Percentiles rank a stretch among this genome's conserved stretches.
Conservation (phyloP, 2,888 invertebrate species). For the Stegana nigrithorax region DNA sequence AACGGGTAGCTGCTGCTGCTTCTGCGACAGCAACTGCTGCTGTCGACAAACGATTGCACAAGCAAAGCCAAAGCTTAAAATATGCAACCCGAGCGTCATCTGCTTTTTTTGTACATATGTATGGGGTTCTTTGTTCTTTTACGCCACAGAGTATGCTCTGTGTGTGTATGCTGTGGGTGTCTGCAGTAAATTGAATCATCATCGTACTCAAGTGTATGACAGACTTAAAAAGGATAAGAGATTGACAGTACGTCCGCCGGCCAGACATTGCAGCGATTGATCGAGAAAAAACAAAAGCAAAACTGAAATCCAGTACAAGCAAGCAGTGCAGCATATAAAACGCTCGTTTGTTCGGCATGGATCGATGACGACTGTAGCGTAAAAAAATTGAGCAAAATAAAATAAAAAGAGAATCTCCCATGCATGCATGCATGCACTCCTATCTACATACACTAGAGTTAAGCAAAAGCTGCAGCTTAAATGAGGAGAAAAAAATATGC, state of each 20-base stretch:
- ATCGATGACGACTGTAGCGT: background rate
- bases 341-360: slow-evolving; percentile 43
- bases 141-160: no score
- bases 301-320: background rate
- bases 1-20: background rate
- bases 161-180: no score
- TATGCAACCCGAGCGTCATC: slow-evolving; percentile 6
- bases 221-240: background rate
- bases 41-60: background rate
- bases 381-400: no score
- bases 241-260: background rate
- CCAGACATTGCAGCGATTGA: no score
- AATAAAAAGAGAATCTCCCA: no score
- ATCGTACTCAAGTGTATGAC: background rate
- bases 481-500: background rate
- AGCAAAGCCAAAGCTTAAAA: slow-evolving; percentile 11
- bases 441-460: no score
- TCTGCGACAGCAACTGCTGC: background rate
- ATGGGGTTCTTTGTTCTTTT: background rate
- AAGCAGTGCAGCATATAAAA: slow-evolving; percentile 48
- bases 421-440: no score
- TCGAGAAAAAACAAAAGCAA: background rate
- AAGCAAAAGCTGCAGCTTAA: background rate
- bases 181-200: slow-evolving; percentile 17
- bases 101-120: background rate